A percentile compares a stretch with the other conserved stretches of the same genome.
These are phyloP conservation scores for Plotosus lineatus DNA, from an alignment of 2,113 vertebrate genomes.

Conservation along the genomic window DNA sequence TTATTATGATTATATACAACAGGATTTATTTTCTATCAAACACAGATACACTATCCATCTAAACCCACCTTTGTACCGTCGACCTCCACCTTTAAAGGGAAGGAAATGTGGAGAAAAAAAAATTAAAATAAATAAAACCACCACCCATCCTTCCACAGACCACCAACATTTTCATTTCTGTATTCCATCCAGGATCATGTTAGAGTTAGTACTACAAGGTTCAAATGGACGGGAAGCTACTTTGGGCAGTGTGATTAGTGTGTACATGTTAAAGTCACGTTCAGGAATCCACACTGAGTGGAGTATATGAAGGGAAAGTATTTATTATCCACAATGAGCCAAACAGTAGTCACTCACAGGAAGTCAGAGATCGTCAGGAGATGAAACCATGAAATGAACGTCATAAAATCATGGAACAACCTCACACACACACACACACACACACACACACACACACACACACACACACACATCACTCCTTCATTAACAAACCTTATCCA, in stretches of 20 bases:
- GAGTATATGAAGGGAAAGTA: neutral
- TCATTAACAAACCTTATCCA: constrained; percentile 65
- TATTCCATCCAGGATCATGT: neutral
- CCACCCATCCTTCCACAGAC: neutral
- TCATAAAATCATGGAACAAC: neutral
- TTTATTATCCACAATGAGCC: neutral
- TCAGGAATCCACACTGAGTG: neutral
- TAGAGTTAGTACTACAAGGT: neutral
- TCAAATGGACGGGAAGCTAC: neutral
- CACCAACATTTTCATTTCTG: neutral
- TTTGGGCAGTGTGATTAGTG: neutral
- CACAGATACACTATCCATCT: neutral
- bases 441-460: constrained; percentile 12
- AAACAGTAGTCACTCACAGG: neutral
- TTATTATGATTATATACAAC: neutral
- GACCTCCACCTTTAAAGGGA: constrained; percentile 46
- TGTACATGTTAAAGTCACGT: neutral
- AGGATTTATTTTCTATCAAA: neutral
- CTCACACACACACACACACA: neutral
- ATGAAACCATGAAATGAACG: neutral
- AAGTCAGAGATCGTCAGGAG: neutral
- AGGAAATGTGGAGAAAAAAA: constrained; percentile 37
- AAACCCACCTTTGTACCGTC: constrained; percentile 58
- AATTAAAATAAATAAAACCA: constrained; percentile 13
- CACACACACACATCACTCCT: neutral